These are phyloP conservation scores for Nothobranchius kuhntae DNA, from an alignment of 2,113 vertebrate genomes.

Conservation along the genomic window DNA sequence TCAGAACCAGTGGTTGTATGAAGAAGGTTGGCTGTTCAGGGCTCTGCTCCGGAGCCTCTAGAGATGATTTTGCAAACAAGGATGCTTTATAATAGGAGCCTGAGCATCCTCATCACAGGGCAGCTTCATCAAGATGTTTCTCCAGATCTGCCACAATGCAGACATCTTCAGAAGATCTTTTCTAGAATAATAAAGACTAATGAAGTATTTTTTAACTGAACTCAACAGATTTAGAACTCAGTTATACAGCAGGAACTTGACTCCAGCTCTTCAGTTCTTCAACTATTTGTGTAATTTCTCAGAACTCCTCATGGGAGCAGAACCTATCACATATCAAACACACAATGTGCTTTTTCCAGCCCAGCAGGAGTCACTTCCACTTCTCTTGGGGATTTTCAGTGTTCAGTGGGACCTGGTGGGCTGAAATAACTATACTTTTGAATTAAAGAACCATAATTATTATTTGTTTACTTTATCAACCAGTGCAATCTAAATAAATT, in stretches of 20 bases:
- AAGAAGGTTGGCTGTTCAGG: too few relatives aligned
- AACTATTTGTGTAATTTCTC: constrained; percentile 35
- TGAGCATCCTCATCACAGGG: too few relatives aligned
- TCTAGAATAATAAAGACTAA: too few relatives aligned
- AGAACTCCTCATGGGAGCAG: constrained; percentile 12
- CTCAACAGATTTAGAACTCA: constrained; percentile 11
- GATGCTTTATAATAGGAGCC: too few relatives aligned
- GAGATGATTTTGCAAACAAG: too few relatives aligned
- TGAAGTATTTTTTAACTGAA: too few relatives aligned
- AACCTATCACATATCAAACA: neutral
- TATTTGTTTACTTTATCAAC: constrained; percentile 1
- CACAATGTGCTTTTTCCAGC: neutral
- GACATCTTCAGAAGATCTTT: too few relatives aligned
- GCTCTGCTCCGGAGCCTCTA: too few relatives aligned
- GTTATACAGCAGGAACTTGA: constrained; percentile 36
- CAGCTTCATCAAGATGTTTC: too few relatives aligned
- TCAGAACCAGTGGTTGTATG: too few relatives aligned
- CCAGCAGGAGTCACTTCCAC: constrained; percentile 2
- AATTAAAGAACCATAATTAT: neutral
- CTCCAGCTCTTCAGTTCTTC: constrained; percentile 26
- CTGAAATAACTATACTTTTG: neutral
- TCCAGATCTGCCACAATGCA: too few relatives aligned
- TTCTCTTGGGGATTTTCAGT: constrained; percentile 15
- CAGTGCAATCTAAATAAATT: neutral
- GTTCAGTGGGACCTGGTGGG: constrained; percentile 1